These are phyloP conservation scores for Adelphocoris suturalis DNA, from an alignment of 2,888 invertebrate species.

Conservation along the genomic window DNA sequence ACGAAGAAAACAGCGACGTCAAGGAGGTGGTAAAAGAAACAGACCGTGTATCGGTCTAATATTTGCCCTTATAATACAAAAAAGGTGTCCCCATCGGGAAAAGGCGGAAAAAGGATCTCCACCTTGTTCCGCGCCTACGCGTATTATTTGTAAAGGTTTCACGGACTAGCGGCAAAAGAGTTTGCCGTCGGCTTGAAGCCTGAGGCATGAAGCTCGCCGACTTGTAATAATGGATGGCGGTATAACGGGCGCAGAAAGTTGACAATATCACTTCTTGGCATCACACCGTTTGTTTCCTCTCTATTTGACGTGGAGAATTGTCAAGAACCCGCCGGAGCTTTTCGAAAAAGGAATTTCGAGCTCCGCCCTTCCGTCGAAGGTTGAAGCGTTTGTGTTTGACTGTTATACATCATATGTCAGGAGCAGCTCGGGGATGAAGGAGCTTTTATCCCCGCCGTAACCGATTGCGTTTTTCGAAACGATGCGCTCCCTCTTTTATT, in stretches of 20 bases:
- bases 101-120: neutral
- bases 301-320: constrained; percentile 26
- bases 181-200: neutral
- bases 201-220: neutral
- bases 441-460: neutral
- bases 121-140: neutral
- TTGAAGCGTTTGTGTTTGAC: constrained; percentile 38
- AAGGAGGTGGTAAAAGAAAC: neutral
- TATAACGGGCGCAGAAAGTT: constrained; percentile 25
- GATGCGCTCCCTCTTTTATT: neutral
- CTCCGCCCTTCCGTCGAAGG: constrained; percentile 1
- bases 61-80: neutral
- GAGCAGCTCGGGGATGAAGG: constrained; percentile 25
- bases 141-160: constrained; percentile 52
- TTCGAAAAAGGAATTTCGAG: constrained; percentile 2
- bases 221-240: constrained; percentile 33
- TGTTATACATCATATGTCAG: constrained; percentile 48
- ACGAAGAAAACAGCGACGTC: neutral
- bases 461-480: constrained; percentile 28
- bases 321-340: constrained; percentile 25
- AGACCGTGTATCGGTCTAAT: constrained; percentile 29
- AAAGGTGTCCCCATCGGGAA: neutral
- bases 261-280: constrained; percentile 50
- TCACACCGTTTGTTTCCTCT: constrained; percentile 52
- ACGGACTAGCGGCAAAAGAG: constrained; percentile 23